Evolutionary conservation across 2,113 vertebrate species (phyloP).

Genomic region (Lichenostomus cassidix): DNA sequence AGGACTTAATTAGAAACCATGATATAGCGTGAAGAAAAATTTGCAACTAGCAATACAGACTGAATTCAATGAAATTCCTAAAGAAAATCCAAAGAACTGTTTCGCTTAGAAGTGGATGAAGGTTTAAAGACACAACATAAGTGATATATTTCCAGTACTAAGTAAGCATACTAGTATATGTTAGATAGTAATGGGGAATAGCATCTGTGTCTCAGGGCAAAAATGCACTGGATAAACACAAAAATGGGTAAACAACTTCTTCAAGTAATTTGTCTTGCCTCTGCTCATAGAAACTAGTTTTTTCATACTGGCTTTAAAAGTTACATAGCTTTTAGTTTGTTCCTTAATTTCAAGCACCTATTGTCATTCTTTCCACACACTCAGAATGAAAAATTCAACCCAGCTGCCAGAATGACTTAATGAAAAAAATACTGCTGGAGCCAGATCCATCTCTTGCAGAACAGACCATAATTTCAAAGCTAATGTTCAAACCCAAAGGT

Average conservation of each 20-base stretch:
- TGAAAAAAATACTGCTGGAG: neutral
- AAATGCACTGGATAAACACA: neutral
- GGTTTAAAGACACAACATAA: neutral
- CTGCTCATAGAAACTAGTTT: neutral
- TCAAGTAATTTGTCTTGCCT: neutral
- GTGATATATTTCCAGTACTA: neutral
- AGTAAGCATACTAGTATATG: neutral
- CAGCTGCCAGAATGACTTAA: neutral
- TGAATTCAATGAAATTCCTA: neutral
- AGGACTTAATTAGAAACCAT: neutral
- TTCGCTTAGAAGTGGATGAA: neutral
- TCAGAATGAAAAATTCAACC: constrained; percentile 20
- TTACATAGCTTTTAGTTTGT: neutral
- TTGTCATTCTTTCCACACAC: constrained; percentile 10
- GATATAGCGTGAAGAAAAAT: neutral
- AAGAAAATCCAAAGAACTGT: neutral
- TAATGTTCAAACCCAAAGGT: neutral
- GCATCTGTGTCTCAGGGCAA: neutral
- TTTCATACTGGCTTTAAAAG: neutral
- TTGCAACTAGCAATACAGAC: neutral
- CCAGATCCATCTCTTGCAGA: neutral
- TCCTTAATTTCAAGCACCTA: neutral
- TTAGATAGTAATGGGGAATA: neutral
- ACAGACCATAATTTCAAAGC: neutral
- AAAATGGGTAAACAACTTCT: neutral